A percentile compares a stretch with the other conserved stretches of the same genome.
Evolutionary conservation across 1,140 invertebrate species (phyloP).

Genomic region (Hyles euphorbiae): DNA sequence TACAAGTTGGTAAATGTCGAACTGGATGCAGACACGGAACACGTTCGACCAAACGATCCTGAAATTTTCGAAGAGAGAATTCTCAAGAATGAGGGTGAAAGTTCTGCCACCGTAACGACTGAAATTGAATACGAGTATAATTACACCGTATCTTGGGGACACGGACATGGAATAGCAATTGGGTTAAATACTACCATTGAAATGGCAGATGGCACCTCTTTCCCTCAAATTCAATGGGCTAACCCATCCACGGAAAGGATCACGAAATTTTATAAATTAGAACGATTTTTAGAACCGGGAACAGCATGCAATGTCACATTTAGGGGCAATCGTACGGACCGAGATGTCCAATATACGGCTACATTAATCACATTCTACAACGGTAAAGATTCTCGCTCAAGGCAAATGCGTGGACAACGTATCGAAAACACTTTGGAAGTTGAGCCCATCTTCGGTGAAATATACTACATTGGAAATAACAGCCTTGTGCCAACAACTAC

Average conservation of each 20-base stretch:
- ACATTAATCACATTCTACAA: conserved; percentile 83
- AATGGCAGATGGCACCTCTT: conserved; percentile 75
- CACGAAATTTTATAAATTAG: conserved; percentile 78
- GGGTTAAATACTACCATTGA: conserved; percentile 83
- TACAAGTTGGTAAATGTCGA: conserved; percentile 84
- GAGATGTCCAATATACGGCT: conserved; percentile 83
- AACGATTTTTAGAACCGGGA: conserved; percentile 80
- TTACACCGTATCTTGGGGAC: conserved; percentile 85
- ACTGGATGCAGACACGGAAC: conserved; percentile 77
- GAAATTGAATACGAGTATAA: conserved; percentile 82
- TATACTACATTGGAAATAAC: conserved; percentile 84
- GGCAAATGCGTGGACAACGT: conserved; percentile 74
- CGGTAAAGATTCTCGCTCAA: conserved; percentile 73
- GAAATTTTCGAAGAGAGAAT: conserved; percentile 77
- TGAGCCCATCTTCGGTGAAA: conserved; percentile 79
- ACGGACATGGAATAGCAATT: conserved; percentile 84
- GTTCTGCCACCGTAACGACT: conserved; percentile 78
- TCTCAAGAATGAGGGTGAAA: conserved; percentile 78
- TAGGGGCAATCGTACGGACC: conserved; percentile 81
- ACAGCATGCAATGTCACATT: conserved; percentile 88
- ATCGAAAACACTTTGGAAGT: conserved; percentile 83
- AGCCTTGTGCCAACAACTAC: conserved; percentile 86
- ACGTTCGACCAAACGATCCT: conserved; percentile 69
- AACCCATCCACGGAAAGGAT: conserved; percentile 76
- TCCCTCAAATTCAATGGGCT: conserved; percentile 82